Evolutionary conservation across 2,113 vertebrate species (phyloP), one percentile per base, ranked within the genome.

Genomic region (Cynocephalus volans): DNA sequence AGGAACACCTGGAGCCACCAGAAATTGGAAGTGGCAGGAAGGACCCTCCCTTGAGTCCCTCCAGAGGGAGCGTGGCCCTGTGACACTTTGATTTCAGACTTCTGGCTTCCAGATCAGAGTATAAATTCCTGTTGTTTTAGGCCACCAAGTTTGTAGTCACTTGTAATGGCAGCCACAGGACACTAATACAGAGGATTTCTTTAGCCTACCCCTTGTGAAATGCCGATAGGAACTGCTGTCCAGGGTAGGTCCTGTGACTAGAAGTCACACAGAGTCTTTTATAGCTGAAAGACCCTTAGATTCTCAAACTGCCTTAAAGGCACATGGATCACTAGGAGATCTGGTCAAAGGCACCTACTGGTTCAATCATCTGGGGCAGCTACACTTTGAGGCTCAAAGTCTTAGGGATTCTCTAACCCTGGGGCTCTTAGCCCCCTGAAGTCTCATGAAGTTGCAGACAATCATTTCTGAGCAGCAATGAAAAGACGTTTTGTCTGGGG

Each of bases 341-440:
- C 41, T 31, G 1, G n/a, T 56, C 9, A 8, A 2, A 52, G 65
- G 45, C 31, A 10, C 10, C 2, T 86, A 70, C 88, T 5, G 2
- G 8, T 31, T 45, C 7, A 1, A 8, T 50, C 45, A 10, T 5
- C 10, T 3, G 31, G 31, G 19, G 15, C 1, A 6, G 26, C 19
- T 14, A 31, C 17, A 33, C 56, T 48, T 62, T 2, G 1, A 24
- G 64, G 48, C 19, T 52, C 26, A 14, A 45, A 36, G 50, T 36
- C 21, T 28, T 45, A 26, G 64, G 5, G 23, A 11, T 8, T 7
- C 5, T 6, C 82, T 8, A 6, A 6, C 11, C n/a, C 64, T 3
- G 0, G 0, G 11, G 7, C 15, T 80, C 28, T 31, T 7, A 18
- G 17, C 4, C 8, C 26, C 23, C 9, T 0, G 10, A 41, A 26